A percentile compares a stretch with the other conserved stretches of the same genome.
Conservation (phyloP, 2,888 invertebrate genomes). For the Andrena haemorrhoa region DNA sequence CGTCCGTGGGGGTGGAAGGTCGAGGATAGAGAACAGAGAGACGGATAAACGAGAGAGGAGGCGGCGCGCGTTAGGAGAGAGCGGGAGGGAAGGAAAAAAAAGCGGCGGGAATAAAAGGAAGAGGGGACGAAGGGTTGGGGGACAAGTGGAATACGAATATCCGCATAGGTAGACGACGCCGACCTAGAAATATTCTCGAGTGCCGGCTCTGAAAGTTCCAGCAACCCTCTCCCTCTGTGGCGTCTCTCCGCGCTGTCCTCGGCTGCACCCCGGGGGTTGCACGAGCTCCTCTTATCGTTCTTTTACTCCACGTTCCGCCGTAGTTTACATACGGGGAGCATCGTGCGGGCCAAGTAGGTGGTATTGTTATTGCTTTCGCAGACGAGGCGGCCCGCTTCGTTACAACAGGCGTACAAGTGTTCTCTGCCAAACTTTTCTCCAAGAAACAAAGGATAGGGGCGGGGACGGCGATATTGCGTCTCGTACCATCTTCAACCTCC, state of each 20-base stretch:
- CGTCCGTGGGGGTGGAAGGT: slow-evolving; percentile 36
- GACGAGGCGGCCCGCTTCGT: slow-evolving; percentile 68
- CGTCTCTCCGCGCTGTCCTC: slow-evolving; percentile 20
- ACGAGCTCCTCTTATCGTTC: slow-evolving; percentile 59
- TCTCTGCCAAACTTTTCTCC: slow-evolving; percentile 65
- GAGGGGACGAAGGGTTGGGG: slow-evolving; percentile 28
- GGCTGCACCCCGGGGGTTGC: slow-evolving; percentile 30
- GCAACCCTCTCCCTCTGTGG: slow-evolving; percentile 10
- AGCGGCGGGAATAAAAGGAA: slow-evolving; percentile 44
- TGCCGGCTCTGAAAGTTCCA: slow-evolving; percentile 57
- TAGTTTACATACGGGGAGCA: slow-evolving; percentile 63
- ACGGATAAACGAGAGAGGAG: slow-evolving; percentile 56
- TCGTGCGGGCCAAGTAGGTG: slow-evolving; percentile 61
- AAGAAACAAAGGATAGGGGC: slow-evolving; percentile 40
- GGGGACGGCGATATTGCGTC: slow-evolving; percentile 55
- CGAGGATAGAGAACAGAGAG: slow-evolving; percentile 47
- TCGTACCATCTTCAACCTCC: slow-evolving; percentile 30
- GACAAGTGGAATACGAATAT: slow-evolving; percentile 66
- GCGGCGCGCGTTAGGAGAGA: background rate
- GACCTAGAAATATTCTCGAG: slow-evolving; percentile 68
- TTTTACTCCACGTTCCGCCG: slow-evolving; percentile 55
- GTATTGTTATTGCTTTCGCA: slow-evolving; percentile 76
- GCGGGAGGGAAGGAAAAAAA: slow-evolving; percentile 5
- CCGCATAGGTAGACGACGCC: slow-evolving; percentile 65
- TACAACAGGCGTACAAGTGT: slow-evolving; percentile 68